Evolutionary conservation across 2,888 invertebrate genomes (phyloP).

Genomic region (Idaea dimidiata): DNA sequence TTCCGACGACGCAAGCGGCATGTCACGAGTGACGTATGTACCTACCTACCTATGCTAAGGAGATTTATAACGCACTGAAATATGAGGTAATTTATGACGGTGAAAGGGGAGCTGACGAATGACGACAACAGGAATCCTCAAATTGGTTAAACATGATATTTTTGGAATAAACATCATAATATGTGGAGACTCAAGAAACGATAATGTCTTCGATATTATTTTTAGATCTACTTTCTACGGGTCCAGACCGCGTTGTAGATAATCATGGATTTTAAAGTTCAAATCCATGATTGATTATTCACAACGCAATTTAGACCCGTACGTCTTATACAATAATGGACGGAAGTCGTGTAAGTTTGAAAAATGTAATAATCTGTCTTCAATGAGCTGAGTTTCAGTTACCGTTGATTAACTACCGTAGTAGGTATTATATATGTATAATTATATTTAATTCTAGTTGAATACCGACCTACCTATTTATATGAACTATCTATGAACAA

Average conservation of each 20-base stretch:
- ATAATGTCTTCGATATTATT: too few species aligned
- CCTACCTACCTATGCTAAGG: background rate
- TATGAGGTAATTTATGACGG: background rate
- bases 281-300: too few species aligned
- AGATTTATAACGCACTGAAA: background rate
- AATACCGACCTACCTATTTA: conserved; percentile 12
- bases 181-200: background rate
- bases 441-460: conserved; percentile 15
- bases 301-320: too few species aligned
- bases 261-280: too few species aligned
- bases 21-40: conserved; percentile 5
- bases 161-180: background rate
- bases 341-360: too few species aligned
- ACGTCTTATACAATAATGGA: too few species aligned
- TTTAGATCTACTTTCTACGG: too few species aligned
- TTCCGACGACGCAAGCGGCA: background rate
- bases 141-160: conserved; percentile 1
- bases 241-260: too few species aligned
- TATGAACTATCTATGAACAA: conserved; percentile 16
- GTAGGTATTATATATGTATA: conserved; percentile 14
- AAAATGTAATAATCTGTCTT: too few species aligned
- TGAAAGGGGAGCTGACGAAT: background rate
- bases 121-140: background rate
- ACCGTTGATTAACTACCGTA: background rate
- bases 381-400: background rate